Evolutionary conservation across 2,888 invertebrate genomes (phyloP).

Genomic region (Meiosimyza platycephala): DNA sequence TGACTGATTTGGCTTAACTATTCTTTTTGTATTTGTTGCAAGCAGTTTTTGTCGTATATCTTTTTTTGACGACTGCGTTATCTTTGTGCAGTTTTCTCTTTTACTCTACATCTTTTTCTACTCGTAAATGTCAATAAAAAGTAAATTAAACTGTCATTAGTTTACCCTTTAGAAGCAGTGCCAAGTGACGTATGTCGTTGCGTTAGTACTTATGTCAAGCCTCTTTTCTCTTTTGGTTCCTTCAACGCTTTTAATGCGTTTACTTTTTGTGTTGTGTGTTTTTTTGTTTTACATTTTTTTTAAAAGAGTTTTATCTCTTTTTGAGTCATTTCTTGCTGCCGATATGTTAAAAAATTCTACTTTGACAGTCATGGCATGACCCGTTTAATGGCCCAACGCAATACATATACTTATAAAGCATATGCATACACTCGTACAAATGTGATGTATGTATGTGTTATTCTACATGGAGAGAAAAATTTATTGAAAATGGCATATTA

Average conservation of each 20-base stretch:
- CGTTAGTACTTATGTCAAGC: conserved; percentile 3
- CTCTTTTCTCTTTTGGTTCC: not conserved
- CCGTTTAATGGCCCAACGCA: conserved; percentile 20
- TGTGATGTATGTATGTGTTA: no score
- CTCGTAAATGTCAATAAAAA: conserved; percentile 52
- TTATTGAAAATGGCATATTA: no score
- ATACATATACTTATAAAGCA: no score
- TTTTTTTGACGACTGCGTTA: not conserved
- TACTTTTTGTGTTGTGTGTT: not conserved
- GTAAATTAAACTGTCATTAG: conserved; percentile 67
- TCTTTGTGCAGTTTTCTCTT: conserved; percentile 16
- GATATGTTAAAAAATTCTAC: not conserved
- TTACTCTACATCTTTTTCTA: conserved; percentile 1
- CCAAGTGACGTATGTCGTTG: conserved; percentile 3
- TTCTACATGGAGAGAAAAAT: no score
- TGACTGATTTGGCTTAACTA: not conserved
- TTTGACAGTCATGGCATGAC: conserved; percentile 32
- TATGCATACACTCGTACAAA: no score
- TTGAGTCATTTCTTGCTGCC: not conserved
- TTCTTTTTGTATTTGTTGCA: not conserved
- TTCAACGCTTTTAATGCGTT: not conserved
- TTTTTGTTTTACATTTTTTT: not conserved
- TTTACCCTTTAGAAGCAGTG: conserved; percentile 55
- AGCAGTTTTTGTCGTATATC: not conserved
- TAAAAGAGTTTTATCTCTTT: not conserved